Percentiles rank a stretch among this genome's conserved stretches.
These are phyloP conservation scores for Branchipolynoe longqiensis DNA, from an alignment of 2,888 invertebrate species.

Conservation along the genomic window DNA sequence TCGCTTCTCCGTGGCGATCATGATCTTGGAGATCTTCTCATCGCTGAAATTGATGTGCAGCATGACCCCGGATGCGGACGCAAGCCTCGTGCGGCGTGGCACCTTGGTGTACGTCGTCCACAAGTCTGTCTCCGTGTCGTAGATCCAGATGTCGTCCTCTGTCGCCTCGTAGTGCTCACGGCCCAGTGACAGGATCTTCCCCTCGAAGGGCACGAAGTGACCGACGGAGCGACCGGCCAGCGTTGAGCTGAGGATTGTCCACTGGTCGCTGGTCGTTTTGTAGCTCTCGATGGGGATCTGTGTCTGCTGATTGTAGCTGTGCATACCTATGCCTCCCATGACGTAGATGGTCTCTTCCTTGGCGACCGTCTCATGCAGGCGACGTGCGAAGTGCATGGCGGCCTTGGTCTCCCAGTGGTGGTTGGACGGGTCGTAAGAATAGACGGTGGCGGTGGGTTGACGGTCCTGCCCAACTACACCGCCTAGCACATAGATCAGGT, in stretches of 20 bases:
- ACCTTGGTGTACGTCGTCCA: conserved; percentile 78
- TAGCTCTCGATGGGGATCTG: conserved; percentile 80
- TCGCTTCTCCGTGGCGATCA: conserved; percentile 41
- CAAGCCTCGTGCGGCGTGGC: conserved; percentile 77
- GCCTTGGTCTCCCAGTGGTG: conserved; percentile 75
- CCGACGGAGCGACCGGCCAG: conserved; percentile 80
- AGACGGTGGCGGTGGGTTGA: conserved; percentile 76
- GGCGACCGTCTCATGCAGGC: conserved; percentile 79
- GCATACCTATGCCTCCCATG: conserved; percentile 79
- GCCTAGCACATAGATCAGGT: conserved; percentile 78
- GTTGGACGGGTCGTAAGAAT: conserved; percentile 74
- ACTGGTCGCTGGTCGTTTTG: conserved; percentile 76
- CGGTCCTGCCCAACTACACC: conserved; percentile 78
- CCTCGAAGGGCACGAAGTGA: conserved; percentile 77
- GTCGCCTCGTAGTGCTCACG: conserved; percentile 80
- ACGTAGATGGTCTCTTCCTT: conserved; percentile 75
- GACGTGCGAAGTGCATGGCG: conserved; percentile 78
- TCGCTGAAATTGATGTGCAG: conserved; percentile 78
- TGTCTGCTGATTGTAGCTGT: conserved; percentile 77
- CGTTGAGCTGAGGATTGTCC: conserved; percentile 79
- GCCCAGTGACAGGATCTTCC: conserved; percentile 78
- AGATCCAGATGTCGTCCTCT: conserved; percentile 81
- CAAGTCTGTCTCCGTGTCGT: conserved; percentile 74
- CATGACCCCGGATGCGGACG: conserved; percentile 76
- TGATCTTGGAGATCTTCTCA: conserved; percentile 72